phyloP scores from a whole-genome alignment of 2,888 invertebrate genomes.

The Chelonus formosanus region DNA sequence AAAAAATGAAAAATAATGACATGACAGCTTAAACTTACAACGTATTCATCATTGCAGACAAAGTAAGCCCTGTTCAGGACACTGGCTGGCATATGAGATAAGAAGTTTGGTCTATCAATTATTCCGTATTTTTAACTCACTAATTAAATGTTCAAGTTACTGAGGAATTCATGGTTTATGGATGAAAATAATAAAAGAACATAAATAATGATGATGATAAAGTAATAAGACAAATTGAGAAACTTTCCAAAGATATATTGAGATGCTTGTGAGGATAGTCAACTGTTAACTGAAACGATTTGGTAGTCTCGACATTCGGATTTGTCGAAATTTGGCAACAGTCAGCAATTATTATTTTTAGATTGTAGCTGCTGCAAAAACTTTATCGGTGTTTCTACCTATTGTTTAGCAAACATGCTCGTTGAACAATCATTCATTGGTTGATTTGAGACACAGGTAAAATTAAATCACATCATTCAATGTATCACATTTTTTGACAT shows the following conservation, averaged over 20 bases:
- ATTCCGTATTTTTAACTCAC: slow-evolving; percentile 8
- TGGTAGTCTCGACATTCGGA: slow-evolving; percentile 42
- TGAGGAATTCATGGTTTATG: slow-evolving; percentile 30
- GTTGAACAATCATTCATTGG: too few species aligned
- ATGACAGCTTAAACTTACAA: slow-evolving; percentile 51
- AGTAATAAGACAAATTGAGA: background rate
- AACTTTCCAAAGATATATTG: background rate
- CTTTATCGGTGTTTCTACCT: slow-evolving; percentile 38
- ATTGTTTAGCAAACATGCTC: slow-evolving; percentile 43
- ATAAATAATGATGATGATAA: slow-evolving; percentile 6
- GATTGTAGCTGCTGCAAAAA: slow-evolving; percentile 42
- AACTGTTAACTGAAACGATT: slow-evolving; percentile 19
- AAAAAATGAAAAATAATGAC: slow-evolving; percentile 8
- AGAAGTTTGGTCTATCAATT: slow-evolving; percentile 10
- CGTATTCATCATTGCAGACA: slow-evolving; percentile 62
- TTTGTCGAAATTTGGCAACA: slow-evolving; percentile 62
- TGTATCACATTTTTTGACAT: too few species aligned
- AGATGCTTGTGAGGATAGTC: slow-evolving; percentile 8
- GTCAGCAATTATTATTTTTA: slow-evolving; percentile 57
- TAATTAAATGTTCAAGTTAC: slow-evolving; percentile 24
- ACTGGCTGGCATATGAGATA: slow-evolving; percentile 50
- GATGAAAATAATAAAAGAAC: slow-evolving; percentile 31
- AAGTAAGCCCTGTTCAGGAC: slow-evolving; percentile 56
- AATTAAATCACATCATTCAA: too few species aligned
- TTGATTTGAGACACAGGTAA: too few species aligned